phyloP scores from a whole-genome alignment of 2,113 vertebrate genomes.

The Syrmaticus mikado region DNA sequence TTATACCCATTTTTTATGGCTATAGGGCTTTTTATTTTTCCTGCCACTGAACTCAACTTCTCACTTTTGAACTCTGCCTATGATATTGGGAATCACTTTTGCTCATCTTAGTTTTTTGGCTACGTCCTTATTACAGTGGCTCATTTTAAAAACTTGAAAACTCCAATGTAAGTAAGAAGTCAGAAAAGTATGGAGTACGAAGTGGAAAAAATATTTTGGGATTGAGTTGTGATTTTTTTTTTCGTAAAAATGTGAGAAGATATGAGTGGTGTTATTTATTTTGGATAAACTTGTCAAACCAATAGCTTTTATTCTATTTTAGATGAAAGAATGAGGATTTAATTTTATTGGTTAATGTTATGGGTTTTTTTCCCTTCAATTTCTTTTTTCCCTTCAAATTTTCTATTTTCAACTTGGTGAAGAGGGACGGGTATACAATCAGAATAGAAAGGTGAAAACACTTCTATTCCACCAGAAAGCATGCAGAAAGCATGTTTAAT shows the following conservation, averaged over 20 bases:
- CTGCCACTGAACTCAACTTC: background rate
- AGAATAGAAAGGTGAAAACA: background rate
- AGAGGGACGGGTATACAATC: background rate
- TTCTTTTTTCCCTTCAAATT: background rate
- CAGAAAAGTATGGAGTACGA: no score
- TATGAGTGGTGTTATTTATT: background rate
- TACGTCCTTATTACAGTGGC: background rate
- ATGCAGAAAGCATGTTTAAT: background rate
- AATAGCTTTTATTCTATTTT: background rate
- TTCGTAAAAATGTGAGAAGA: background rate
- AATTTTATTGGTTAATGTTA: background rate
- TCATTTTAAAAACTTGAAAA: background rate
- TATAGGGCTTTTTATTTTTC: background rate
- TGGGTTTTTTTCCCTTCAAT: no score
- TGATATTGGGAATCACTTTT: background rate
- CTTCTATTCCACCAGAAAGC: background rate
- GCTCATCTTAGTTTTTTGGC: background rate
- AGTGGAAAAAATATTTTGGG: background rate
- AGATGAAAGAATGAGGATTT: background rate
- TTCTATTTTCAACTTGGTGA: background rate
- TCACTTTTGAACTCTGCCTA: background rate
- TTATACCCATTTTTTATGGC: background rate
- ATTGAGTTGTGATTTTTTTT: background rate
- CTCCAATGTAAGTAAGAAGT: background rate
- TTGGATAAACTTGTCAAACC: background rate